Evolutionary conservation across 53 echinoderm and acorn worm species (phyloP).

Genomic region (Patiria pectinifera): DNA sequence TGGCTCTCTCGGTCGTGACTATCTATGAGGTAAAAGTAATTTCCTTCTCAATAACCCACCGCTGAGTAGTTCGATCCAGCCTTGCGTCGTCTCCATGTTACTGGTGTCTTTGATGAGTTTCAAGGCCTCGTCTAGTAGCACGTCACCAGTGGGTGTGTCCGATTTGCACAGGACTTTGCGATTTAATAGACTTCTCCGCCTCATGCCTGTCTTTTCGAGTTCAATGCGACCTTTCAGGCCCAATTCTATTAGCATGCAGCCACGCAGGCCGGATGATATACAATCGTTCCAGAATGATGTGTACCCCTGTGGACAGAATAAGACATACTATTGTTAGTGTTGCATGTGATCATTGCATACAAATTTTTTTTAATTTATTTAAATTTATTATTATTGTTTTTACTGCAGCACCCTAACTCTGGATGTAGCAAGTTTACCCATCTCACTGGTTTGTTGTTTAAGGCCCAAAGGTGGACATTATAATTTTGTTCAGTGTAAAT

Average conservation of each 20-base stretch:
- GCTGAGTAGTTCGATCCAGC: slow-evolving; percentile 96
- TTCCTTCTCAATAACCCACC: slow-evolving; percentile 63
- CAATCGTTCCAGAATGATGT: slow-evolving; percentile 99
- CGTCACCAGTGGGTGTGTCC: slow-evolving; percentile 93
- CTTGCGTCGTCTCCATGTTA: slow-evolving; percentile 83
- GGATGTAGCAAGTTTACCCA: no score
- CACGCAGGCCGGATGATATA: slow-evolving; percentile 97
- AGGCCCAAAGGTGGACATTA: no score
- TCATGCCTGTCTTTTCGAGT: slow-evolving; percentile 96
- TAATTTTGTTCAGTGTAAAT: no score
- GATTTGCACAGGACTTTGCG: slow-evolving; percentile 81
- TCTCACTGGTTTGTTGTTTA: no score
- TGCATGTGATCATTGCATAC: not conserved
- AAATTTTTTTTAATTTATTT: no score
- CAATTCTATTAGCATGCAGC: slow-evolving; percentile 97
- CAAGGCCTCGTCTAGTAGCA: slow-evolving; percentile 93
- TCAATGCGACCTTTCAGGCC: slow-evolving; percentile 91
- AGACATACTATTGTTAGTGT: not conserved
- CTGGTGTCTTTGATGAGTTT: slow-evolving; percentile 81
- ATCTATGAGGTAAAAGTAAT: not conserved
- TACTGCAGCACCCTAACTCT: no score
- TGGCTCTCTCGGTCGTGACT: no score
- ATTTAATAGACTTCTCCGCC: slow-evolving; percentile 89
- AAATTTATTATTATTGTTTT: no score
- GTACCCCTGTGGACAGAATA: slow-evolving; percentile 79